Base-by-base conservation (phyloP, 2,888 invertebrate species). In the Caenorhabditis sinica region DNA sequence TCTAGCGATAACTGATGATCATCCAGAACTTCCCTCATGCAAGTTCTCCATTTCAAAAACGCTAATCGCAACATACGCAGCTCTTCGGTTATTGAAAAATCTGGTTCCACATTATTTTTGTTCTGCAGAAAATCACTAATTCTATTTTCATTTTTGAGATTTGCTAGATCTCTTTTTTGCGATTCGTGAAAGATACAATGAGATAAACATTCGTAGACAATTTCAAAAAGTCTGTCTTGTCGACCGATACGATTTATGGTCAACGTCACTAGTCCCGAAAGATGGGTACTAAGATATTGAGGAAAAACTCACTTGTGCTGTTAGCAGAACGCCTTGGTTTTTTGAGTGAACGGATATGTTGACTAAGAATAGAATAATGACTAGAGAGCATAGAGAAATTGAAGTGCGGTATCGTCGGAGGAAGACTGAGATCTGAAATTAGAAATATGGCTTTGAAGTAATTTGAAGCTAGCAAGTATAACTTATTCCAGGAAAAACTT, bases 41-140 rank as follows among this genome's bases (percentile, higher is more conserved):
- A 83, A 11, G 69, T 63, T 40, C 73, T 49, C 83, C 83, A 83
- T 73, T 83, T 83, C 28, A 79, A 25, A 63, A 77, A 79, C 6
- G 77, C 77, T n/a, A 83, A 63, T 20, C 83, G 23, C 23, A 83
- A 13, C 73, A 76, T 68, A 20, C 77, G 40, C 28, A 79, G 25
- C 63, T 77, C 83, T 23, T 65, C 77, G 2, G 77, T 68, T 49
- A 66, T 68, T 13, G 68, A 33, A 13, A 65, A 51, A 11, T 73
- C 74, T 17, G 73, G 61, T 60, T 69, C 74, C 6, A 28, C 40
- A 17, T 23, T 49, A 11, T 20, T 40, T 20, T 56, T 60, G 28
- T 45, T 68, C 81, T 81, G 61, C n/a, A 66, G 49, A 56, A 58
- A 45, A 25, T 11, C 25, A 2, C 25, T 58, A 33, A 58, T 20